A percentile compares a stretch with the other conserved stretches of the same genome.
Evolutionary conservation across 53 echinoderm and acorn worm genomes (phyloP).

Genomic region (Crossaster papposus): DNA sequence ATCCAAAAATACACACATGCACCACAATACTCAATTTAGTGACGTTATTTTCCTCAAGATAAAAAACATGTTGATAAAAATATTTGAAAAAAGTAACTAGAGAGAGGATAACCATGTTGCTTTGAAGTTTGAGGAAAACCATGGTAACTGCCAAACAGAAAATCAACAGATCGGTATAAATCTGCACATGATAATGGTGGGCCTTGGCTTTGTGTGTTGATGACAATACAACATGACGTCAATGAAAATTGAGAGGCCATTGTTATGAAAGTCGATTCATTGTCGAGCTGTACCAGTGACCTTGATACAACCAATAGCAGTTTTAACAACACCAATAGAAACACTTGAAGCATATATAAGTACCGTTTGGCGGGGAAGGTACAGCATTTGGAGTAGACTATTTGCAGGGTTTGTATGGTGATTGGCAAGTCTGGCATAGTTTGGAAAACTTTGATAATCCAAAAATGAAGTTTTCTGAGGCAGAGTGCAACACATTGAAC

Average conservation of each 20-base stretch:
- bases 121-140: not conserved
- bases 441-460: not conserved
- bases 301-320: not conserved
- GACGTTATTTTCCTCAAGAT: too few species aligned
- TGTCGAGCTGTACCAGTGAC: not conserved
- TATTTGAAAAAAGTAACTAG: not conserved
- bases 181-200: not conserved
- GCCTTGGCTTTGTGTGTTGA: not conserved
- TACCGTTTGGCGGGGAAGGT: not conserved
- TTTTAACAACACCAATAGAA: not conserved
- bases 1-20: too few species aligned
- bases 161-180: not conserved
- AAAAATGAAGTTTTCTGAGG: conserved; percentile 7
- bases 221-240: not conserved
- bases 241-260: not conserved
- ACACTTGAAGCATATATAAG: not conserved
- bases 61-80: too few species aligned
- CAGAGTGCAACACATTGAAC: conserved; percentile 1
- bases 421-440: not conserved
- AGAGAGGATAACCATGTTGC: not conserved
- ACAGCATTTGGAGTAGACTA: not conserved
- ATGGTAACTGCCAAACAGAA: not conserved
- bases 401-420: not conserved
- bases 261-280: not conserved
- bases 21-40: too few species aligned